Conservation (phyloP, 1,140 invertebrate species). For the Halictus rubicundus region DNA sequence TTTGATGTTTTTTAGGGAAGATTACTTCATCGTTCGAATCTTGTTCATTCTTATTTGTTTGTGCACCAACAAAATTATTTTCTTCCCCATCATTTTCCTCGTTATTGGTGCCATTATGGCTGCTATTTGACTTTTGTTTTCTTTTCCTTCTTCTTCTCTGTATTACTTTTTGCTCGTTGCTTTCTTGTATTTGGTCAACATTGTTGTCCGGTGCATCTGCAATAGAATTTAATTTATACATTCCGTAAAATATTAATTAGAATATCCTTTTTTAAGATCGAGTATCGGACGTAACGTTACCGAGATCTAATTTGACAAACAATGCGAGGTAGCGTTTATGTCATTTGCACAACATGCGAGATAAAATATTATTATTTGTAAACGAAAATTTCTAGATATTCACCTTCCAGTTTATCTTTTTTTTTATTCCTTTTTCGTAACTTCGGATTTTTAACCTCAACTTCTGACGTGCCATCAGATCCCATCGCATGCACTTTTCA, state of each 20-base stretch:
- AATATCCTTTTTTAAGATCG: neutral
- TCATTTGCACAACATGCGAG: too few species aligned
- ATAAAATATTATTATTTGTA: neutral
- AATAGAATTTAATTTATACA: neutral
- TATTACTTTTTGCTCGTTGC: neutral
- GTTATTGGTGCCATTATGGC: neutral
- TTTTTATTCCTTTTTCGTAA: constrained; percentile 24
- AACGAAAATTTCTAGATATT: neutral
- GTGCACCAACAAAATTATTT: neutral
- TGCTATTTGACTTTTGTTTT: constrained; percentile 7
- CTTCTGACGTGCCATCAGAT: constrained; percentile 19
- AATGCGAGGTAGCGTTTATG: neutral
- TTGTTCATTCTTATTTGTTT: neutral
- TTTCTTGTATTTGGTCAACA: neutral
- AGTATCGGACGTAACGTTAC: neutral
- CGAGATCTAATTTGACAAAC: neutral
- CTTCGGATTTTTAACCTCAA: constrained; percentile 48
- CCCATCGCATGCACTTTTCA: constrained; percentile 24
- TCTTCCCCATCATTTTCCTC: constrained; percentile 1
- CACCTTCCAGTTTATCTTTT: constrained; percentile 22
- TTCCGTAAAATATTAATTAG: neutral
- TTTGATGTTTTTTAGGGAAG: constrained; percentile 8
- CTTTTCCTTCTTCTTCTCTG: constrained; percentile 21
- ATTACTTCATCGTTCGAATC: neutral
- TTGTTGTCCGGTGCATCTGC: neutral